A percentile compares a stretch with the other conserved stretches of the same genome.
Conservation (phyloP, 2,113 vertebrate genomes). For the Herpailurus yagouaroundi region DNA sequence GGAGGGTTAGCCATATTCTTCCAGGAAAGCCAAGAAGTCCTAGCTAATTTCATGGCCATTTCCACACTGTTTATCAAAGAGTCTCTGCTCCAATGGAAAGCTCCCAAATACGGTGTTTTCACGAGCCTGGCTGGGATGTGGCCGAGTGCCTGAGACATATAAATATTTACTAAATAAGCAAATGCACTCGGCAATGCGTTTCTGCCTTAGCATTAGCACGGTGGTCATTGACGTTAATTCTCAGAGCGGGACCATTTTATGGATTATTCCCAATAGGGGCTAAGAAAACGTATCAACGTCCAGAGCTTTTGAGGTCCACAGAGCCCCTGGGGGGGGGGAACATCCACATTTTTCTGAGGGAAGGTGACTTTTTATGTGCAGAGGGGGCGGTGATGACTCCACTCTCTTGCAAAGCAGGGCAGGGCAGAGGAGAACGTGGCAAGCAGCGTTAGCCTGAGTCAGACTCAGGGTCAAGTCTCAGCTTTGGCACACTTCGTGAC, state of each 20-base stretch:
- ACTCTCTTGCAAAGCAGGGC: neutral
- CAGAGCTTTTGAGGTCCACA: neutral
- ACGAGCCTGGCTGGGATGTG: neutral
- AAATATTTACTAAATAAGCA: conserved; percentile 45
- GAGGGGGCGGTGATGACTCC: neutral
- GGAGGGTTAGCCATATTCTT: neutral
- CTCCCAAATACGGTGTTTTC: conserved; percentile 30
- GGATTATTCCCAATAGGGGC: neutral
- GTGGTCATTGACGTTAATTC: neutral
- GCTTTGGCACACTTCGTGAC: neutral
- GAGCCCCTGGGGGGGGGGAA: neutral
- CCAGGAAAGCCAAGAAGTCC: neutral
- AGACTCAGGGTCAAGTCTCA: neutral
- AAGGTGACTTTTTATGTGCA: neutral
- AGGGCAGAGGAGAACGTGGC: neutral
- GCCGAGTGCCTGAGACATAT: neutral
- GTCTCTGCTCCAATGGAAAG: neutral
- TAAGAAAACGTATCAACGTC: neutral
- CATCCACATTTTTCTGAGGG: neutral
- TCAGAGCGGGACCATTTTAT: neutral
- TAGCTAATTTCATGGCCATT: neutral
- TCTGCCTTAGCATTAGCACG: neutral
- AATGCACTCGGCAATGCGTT: neutral
- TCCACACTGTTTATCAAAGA: conserved; percentile 28
- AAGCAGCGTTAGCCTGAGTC: accelerated